Base-by-base conservation (phyloP, 2,888 invertebrate genomes). In the Schrankia costaestrigalis region DNA sequence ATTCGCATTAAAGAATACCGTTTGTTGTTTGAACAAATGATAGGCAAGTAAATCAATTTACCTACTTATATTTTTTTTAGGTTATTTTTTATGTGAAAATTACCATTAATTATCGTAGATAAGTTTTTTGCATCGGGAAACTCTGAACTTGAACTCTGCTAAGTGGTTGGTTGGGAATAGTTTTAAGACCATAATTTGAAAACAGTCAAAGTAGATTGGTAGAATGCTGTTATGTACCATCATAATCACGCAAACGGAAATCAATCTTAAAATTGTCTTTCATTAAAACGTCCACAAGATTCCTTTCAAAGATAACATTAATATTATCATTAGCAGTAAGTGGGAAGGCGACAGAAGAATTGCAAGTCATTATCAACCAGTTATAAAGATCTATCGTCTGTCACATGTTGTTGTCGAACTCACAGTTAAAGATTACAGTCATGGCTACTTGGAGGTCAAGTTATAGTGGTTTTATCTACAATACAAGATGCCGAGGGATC, bases 291-390 rank as follows among this genome's bases (percentile, higher is more conserved):
- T 69, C 66, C 58, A 57, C 63, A 51, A 61, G 78, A 85, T 78
- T 75, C 72, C 75, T 83, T 73, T 78, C 67, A 66, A 53, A 78
- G 79, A 80, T 78, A 83, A 76, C 71, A 80, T 81, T 81, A 84
- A 84, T 84, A 82, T 81, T 84, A 79, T 84, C 83, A 83, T 85
- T 86, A 82, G 68, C 56, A 68, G 76, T 57, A 80, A 84, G 86
- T 83, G 79, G 78, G 74, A 66, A 77, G 78, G 78, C 82, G 84
- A 86, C 85, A 84, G 64, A 68, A 57, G 73, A 78, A 73, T 60
- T 37, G 75, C 85, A 48, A 80, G 86, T 87, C 86, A 87, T 67
- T 55, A 36, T 33, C 44, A 46, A 61, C 78, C 75, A 78, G 41
- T 34, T 10, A 10, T 1, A 1, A 3, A 60, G 81, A 76, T 32